Conservation (phyloP, 2,888 invertebrate species). For the Tiliacea citrago region DNA sequence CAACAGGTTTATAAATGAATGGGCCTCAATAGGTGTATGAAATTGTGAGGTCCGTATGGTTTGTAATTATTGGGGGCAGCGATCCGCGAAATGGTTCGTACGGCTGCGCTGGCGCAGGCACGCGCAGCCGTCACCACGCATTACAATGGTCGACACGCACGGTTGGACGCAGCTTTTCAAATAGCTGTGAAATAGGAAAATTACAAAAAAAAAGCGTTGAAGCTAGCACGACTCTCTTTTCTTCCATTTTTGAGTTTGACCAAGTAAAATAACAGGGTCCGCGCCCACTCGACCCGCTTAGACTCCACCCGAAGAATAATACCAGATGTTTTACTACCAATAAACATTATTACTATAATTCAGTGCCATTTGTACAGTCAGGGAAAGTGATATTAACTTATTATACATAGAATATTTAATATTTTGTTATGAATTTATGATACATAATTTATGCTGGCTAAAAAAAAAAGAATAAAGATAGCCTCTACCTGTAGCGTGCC, state of each 20-base stretch:
- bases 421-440: no score
- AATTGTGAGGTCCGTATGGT: slow-evolving; percentile 74
- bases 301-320: no score
- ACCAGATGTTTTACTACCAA: no score
- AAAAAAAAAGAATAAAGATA: no score
- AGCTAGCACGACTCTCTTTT: slow-evolving; percentile 37
- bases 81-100: slow-evolving; percentile 82
- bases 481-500: no score
- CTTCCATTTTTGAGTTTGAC: slow-evolving; percentile 19
- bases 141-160: slow-evolving; percentile 68
- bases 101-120: slow-evolving; percentile 69
- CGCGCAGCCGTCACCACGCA: slow-evolving; percentile 62
- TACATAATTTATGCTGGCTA: no score
- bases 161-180: slow-evolving; percentile 66
- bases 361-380: no score
- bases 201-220: slow-evolving; percentile 58
- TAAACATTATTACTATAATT: no score
- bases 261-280: slow-evolving; percentile 5
- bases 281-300: no score
- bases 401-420: no score
- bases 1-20: slow-evolving; percentile 76
- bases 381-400: no score
- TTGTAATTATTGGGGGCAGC: slow-evolving; percentile 82
- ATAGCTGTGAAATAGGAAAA: slow-evolving; percentile 74
- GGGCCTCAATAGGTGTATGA: slow-evolving; percentile 70